Evolutionary conservation across 2,797 vertebrate genomes (phyloP), one percentile per base, ranked within the genome.

Genomic region (Astyanax mexicanus): DNA sequence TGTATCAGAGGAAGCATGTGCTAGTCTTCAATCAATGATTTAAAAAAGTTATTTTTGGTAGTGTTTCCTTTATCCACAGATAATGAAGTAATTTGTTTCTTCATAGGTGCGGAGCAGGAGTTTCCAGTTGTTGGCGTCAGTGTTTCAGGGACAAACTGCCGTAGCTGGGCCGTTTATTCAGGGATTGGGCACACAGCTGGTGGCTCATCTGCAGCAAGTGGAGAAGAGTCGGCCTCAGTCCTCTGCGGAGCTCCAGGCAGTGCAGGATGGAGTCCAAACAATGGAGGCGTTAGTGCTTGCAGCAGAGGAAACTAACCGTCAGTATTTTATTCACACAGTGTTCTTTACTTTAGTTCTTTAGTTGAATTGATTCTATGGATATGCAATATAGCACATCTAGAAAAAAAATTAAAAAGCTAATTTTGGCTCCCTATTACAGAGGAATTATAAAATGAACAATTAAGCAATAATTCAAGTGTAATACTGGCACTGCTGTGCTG

Each of bases 91-190:
- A 21, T 21, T 7, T 42, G 66, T 45, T 45, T 27, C n/a, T 44
- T 21, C 81, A n/a, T 87, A 98, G 97, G 93, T 96, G 3, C 92
- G 94, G 80, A 90, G 80, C 80, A 93, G 92, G 40, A 94, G 94
- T 87, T 94, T 91, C 86, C 95, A 96, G 90, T 89, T 98, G 78
- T 84, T 98, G 8, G 89, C 91, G 11, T 94, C 95, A 6, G 89
- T 98, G 86, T 97, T 98, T 77, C 95, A 96, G 88, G 92, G 92
- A 84, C 94, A 90, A 1, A 85, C 85, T 54, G 75, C 61, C 0
- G 82, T 96, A 29, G 92, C 95, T 1, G 91, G 94, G 54, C 93
- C 94, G 0, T 97, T 95, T 72, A 96, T 98, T 85, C 91, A 91
- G 79, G 92, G 92, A 1, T 83, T 97, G 66, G 94, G 94, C 11